These are phyloP conservation scores for Erithacus rubecula DNA, from an alignment of 2,797 vertebrate genomes.

Conservation along the genomic window DNA sequence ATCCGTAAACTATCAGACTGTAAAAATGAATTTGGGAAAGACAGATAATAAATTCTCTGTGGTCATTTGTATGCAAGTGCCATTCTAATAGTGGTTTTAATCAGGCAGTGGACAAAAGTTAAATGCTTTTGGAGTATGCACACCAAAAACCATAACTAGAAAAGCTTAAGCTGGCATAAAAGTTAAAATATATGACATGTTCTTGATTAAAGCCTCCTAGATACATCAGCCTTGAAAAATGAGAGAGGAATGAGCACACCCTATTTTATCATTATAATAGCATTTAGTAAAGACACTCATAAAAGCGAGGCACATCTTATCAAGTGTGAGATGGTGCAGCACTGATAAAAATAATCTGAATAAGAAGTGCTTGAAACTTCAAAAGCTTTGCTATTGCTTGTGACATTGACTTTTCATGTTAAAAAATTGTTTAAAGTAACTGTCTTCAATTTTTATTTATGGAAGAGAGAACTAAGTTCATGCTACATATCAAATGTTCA, in stretches of 20 bases:
- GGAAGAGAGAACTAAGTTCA: constrained; percentile 20
- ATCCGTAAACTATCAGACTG: background rate
- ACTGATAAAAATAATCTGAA: constrained; percentile 60
- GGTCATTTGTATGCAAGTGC: background rate
- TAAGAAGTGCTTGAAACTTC: constrained; percentile 48
- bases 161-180: background rate
- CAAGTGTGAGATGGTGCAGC: constrained; percentile 12
- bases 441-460: constrained; percentile 53
- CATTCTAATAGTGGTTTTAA: background rate
- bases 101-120: background rate
- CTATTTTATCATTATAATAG: constrained; percentile 40
- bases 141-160: background rate
- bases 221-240: constrained; percentile 23
- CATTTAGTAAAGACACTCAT: constrained; percentile 25
- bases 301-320: constrained; percentile 23
- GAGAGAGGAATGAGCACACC: background rate
- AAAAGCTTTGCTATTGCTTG: constrained; percentile 20
- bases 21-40: background rate
- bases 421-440: constrained; percentile 55
- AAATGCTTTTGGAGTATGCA: background rate
- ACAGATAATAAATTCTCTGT: background rate
- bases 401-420: constrained; percentile 45
- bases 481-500: constrained; percentile 13
- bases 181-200: background rate
- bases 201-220: constrained; percentile 28